Percentiles rank a stretch among this genome's conserved stretches.
These are phyloP conservation scores for Garrulus glandarius DNA, from an alignment of 2,797 vertebrate genomes.

Conservation along the genomic window DNA sequence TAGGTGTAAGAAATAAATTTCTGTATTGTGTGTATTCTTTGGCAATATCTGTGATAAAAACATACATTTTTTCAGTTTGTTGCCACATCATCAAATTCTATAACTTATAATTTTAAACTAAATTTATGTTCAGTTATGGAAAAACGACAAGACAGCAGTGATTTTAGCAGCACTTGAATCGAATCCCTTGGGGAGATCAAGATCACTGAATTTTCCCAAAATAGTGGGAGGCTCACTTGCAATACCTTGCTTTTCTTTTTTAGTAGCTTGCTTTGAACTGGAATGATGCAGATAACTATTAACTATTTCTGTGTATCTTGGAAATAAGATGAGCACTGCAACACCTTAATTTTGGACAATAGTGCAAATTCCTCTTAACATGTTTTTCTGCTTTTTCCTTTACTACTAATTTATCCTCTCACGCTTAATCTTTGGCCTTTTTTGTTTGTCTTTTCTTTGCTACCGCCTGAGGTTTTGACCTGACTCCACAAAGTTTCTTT, in stretches of 20 bases:
- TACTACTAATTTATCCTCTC: conserved; percentile 60
- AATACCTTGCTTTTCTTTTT: background rate
- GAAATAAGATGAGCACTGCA: background rate
- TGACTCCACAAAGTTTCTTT: conserved; percentile 70
- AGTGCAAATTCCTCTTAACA: background rate
- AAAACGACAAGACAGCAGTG: background rate
- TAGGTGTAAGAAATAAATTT: background rate
- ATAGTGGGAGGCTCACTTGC: background rate
- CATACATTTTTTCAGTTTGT: background rate
- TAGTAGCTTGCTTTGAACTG: conserved; percentile 5
- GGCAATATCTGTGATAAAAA: background rate
- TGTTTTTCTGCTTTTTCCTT: conserved; percentile 13
- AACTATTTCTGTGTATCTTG: background rate
- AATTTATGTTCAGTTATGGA: background rate
- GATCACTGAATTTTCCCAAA: background rate
- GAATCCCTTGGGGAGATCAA: background rate
- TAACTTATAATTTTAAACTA: background rate
- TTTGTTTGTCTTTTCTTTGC: conserved; percentile 53
- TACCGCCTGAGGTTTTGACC: conserved; percentile 66
- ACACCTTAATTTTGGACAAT: background rate
- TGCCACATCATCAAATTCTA: background rate
- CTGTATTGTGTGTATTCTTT: background rate
- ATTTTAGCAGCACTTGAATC: background rate
- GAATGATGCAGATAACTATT: background rate
- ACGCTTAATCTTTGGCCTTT: conserved; percentile 61